Evolutionary conservation across 1,140 invertebrate genomes (phyloP).

Genomic region (Bombyx mandarina): DNA sequence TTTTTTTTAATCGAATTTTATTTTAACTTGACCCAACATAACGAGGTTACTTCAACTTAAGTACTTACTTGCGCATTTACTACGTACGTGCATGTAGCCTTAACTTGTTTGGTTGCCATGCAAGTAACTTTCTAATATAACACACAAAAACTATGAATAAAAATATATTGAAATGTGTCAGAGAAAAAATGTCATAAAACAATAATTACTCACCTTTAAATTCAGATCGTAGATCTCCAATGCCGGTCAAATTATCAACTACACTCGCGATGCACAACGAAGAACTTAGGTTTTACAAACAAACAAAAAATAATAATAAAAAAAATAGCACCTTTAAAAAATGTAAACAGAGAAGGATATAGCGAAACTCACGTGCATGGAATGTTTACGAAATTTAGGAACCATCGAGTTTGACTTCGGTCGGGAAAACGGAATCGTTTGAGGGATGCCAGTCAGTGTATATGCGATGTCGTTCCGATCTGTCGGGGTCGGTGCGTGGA

Average conservation of each 20-base stretch:
- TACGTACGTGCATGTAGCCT: slow-evolving; percentile 35
- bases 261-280: slow-evolving; percentile 43
- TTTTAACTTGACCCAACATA: slow-evolving; percentile 35
- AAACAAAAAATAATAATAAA: no score
- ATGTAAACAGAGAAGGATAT: slow-evolving; percentile 29
- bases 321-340: slow-evolving; percentile 37
- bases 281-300: slow-evolving; percentile 24
- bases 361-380: slow-evolving; percentile 26
- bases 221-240: slow-evolving; percentile 38
- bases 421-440: slow-evolving; percentile 8
- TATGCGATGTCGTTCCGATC: slow-evolving; percentile 15
- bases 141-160: slow-evolving; percentile 19
- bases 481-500: slow-evolving; percentile 16
- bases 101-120: slow-evolving; percentile 54
- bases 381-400: slow-evolving; percentile 17
- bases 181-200: slow-evolving; percentile 2
- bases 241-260: slow-evolving; percentile 46
- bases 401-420: background rate
- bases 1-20: slow-evolving; percentile 18
- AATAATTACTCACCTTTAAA: slow-evolving; percentile 49
- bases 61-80: slow-evolving; percentile 41
- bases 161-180: background rate
- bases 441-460: slow-evolving; percentile 14
- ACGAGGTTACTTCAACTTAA: slow-evolving; percentile 51
- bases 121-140: slow-evolving; percentile 63